Conservation (phyloP, 2,888 invertebrate genomes). For the Crematogaster levior region DNA sequence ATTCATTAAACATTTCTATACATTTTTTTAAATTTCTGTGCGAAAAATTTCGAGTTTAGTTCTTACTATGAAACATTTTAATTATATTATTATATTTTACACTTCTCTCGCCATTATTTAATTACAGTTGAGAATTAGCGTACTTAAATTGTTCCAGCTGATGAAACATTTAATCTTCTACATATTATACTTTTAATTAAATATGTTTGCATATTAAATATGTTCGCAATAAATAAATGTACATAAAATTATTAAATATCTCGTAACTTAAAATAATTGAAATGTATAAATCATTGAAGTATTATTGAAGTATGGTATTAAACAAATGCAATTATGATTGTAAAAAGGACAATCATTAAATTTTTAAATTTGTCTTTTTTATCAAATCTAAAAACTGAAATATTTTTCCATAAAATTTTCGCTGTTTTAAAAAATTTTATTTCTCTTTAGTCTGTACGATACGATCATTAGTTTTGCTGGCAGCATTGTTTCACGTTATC, state of each 20-base stretch:
- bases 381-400: not conserved
- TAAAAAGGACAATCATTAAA: not conserved
- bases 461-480: not conserved
- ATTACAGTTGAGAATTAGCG: not conserved
- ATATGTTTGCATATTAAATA: not conserved
- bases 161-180: not conserved
- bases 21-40: not conserved
- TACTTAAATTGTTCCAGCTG: not conserved
- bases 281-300: not conserved
- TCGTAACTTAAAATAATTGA: slow-evolving; percentile 6
- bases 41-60: not conserved
- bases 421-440: not conserved
- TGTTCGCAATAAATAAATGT: not conserved
- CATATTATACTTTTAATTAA: not conserved
- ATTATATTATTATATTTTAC: not conserved
- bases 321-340: not conserved
- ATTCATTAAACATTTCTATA: not conserved
- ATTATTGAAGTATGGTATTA: too few relatives aligned
- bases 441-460: not conserved
- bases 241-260: not conserved
- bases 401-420: not conserved
- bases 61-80: not conserved
- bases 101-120: not conserved
- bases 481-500: not conserved
- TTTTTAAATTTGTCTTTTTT: not conserved